Evolutionary conservation across 2,797 vertebrate species (phyloP).

Genomic region (Macropus fuliginosus): DNA sequence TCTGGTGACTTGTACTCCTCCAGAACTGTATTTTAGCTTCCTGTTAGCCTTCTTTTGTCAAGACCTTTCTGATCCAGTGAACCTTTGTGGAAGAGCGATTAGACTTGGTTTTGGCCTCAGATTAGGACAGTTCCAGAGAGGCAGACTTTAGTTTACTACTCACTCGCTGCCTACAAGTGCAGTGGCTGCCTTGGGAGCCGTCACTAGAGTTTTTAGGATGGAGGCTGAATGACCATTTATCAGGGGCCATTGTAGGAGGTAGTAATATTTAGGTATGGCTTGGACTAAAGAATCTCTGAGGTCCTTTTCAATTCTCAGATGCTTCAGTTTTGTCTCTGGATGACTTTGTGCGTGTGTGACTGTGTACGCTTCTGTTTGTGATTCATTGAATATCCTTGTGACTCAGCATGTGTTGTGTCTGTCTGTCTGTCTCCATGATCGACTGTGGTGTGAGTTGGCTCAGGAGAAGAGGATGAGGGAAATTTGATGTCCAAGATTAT

Average conservation of each 20-base stretch:
- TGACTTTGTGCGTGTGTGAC: not conserved
- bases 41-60: not conserved
- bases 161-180: not conserved
- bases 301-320: not conserved
- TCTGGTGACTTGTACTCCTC: not conserved
- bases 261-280: not conserved
- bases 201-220: not conserved
- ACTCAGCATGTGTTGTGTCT: not conserved
- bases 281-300: not conserved
- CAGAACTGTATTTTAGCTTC: not conserved
- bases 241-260: not conserved
- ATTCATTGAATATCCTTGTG: not conserved
- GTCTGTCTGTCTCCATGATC: not conserved
- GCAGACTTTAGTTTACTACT: not conserved
- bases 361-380: not conserved
- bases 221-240: not conserved
- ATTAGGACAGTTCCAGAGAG: not conserved
- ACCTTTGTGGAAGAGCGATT: not conserved
- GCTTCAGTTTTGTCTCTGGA: not conserved
- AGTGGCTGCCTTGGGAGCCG: not conserved
- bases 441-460: not conserved
- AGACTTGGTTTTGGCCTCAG: not conserved
- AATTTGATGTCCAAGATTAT: not conserved
- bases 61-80: not conserved
- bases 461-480: not conserved